Percentiles rank a stretch among this genome's conserved stretches.
Evolutionary conservation across 2,888 invertebrate genomes (phyloP).

Genomic region (Rhingia campestris): DNA sequence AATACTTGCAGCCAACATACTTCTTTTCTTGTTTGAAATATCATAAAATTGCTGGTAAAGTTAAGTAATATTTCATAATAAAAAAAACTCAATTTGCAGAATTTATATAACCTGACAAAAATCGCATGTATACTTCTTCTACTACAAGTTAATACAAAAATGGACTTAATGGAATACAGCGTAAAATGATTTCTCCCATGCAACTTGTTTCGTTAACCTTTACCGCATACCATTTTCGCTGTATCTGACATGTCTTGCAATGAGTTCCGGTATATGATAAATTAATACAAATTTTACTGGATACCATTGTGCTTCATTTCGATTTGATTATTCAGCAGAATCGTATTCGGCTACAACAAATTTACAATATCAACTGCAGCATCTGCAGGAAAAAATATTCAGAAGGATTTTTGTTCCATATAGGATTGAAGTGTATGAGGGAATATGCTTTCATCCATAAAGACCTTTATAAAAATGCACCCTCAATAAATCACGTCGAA

Average conservation of each 20-base stretch:
- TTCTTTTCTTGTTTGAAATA: no score
- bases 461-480: not conserved
- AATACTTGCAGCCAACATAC: no score
- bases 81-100: no score
- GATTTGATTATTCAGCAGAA: constrained; percentile 8
- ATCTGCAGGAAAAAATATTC: not conserved
- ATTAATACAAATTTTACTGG: constrained; percentile 10
- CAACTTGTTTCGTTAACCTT: not conserved
- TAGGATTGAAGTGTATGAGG: not conserved
- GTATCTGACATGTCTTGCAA: constrained; percentile 1
- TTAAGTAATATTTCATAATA: no score
- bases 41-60: no score
- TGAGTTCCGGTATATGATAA: not conserved
- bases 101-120: no score
- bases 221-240: not conserved
- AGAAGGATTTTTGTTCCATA: constrained; percentile 2
- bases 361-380: constrained; percentile 15
- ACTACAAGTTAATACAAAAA: no score
- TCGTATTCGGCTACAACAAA: constrained; percentile 17
- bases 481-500: constrained; percentile 16
- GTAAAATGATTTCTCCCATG: not conserved
- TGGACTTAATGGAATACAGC: no score
- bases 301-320: constrained; percentile 21
- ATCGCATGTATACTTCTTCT: no score
- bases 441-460: not conserved